Evolutionary conservation across 2,113 vertebrate genomes (phyloP), one percentile per base, ranked within the genome.

Genomic region (Ptilonorhynchus violaceus): DNA sequence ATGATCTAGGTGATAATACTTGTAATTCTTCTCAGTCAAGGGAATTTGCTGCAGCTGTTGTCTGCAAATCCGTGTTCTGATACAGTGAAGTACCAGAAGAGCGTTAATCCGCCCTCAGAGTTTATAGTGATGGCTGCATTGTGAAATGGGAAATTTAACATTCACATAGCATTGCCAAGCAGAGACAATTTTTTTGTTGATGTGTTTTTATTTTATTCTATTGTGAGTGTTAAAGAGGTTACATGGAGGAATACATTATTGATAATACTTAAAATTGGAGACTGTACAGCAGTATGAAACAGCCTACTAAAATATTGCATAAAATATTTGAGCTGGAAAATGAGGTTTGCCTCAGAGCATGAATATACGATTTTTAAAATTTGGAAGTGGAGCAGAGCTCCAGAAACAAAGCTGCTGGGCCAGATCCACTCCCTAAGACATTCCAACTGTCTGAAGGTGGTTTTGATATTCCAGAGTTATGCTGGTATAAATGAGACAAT

Each of bases 1-100:
- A 99, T 99, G 99, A 99, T 99, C 99, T 99, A 99, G 99, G 99
- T 99, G 99, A 99, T 99, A 99, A 99, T 99, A 99, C 99, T 99
- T 99, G 99, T 99, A 99, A 99, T 99, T 99, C 99, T 99, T 99
- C 99, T 99, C 99, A 99, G 99, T 99, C 99, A 99, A 98, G 99
- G 99, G 99, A 99, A 99, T 98, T 98, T 98, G 98, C 98, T 98
- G 98, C 99, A 99, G 99, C 99, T 99, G 99, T 99, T 99, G 98
- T 98, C 93, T 95, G 98, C 91, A 99, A 99, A 99, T 99, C 99
- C 98, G 6, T 98, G 98, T 99, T 98, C 98, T 99, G 99, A 99
- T 99, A 98, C 98, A 97, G 98, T 98, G 98, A 98, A 98, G 98
- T 98, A 98, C 98, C 98, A 96, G 98, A 97, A 96, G 98, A 97